Percentiles rank a stretch among this genome's conserved stretches.
Evolutionary conservation across 2,888 invertebrate species (phyloP).

Genomic region (Drosophila merina): DNA sequence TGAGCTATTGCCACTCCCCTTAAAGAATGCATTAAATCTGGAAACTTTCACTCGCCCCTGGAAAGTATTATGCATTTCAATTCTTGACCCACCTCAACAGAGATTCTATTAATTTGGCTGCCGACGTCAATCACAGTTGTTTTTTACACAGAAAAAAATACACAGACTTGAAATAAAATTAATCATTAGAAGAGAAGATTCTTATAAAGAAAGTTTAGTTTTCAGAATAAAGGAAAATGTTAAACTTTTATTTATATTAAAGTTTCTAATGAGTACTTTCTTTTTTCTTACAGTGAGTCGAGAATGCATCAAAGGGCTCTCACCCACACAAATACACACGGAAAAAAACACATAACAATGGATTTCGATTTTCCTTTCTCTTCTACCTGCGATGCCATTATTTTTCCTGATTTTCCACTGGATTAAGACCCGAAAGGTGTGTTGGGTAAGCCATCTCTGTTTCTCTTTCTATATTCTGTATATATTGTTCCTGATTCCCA

Average conservation of each 20-base stretch:
- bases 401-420: constrained; percentile 72
- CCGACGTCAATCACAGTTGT: constrained; percentile 5
- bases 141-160: background rate
- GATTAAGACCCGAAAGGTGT: constrained; percentile 68
- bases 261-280: background rate
- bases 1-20: background rate
- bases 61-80: background rate
- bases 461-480: background rate
- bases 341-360: background rate
- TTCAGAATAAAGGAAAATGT: too few species aligned
- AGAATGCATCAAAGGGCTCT: constrained; percentile 43
- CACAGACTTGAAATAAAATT: background rate
- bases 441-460: background rate
- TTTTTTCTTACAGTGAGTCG: background rate
- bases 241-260: too few species aligned
- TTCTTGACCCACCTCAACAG: constrained; percentile 66
- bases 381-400: constrained; percentile 65
- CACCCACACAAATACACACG: constrained; percentile 32
- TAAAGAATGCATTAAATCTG: background rate
- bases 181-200: too few species aligned
- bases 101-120: constrained; percentile 57
- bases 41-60: constrained; percentile 35
- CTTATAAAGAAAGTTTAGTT: too few species aligned
- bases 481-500: constrained; percentile 38
- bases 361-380: constrained; percentile 10